Evolutionary conservation across 2,797 vertebrate species (phyloP).

Genomic region (Vultur gryphus): DNA sequence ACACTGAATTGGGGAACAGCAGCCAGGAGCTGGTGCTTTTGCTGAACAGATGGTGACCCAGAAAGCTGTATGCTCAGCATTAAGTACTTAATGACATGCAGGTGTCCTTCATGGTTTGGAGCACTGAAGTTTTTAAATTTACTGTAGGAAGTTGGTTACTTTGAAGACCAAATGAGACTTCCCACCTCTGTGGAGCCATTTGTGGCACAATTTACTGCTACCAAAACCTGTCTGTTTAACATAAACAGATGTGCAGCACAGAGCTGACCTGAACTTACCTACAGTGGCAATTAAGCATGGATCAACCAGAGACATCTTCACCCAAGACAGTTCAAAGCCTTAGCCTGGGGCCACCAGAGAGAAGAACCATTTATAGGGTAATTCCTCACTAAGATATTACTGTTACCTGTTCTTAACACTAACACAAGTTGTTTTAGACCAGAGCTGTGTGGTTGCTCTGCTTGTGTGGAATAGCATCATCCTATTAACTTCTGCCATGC

Average conservation of each 20-base stretch:
- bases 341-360: not conserved
- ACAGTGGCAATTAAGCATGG: not conserved
- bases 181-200: not conserved
- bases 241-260: not conserved
- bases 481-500: not conserved
- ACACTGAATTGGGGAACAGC: not conserved
- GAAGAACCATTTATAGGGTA: not conserved
- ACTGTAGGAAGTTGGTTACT: slow-evolving; percentile 17
- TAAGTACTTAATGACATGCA: slow-evolving; percentile 57
- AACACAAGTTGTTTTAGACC: not conserved
- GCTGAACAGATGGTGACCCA: slow-evolving; percentile 62
- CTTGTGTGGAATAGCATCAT: not conserved
- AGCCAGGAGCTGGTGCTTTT: not conserved
- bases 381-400: not conserved
- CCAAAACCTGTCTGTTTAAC: not conserved
- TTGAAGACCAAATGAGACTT: slow-evolving; percentile 43
- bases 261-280: not conserved
- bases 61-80: slow-evolving; percentile 48
- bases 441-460: not conserved
- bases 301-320: not conserved
- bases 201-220: not conserved
- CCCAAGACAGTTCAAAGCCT: not conserved
- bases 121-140: not conserved
- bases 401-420: not conserved
- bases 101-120: slow-evolving; percentile 46